phyloP scores from a whole-genome alignment of 2,113 vertebrate species.

The Columbina picui region DNA sequence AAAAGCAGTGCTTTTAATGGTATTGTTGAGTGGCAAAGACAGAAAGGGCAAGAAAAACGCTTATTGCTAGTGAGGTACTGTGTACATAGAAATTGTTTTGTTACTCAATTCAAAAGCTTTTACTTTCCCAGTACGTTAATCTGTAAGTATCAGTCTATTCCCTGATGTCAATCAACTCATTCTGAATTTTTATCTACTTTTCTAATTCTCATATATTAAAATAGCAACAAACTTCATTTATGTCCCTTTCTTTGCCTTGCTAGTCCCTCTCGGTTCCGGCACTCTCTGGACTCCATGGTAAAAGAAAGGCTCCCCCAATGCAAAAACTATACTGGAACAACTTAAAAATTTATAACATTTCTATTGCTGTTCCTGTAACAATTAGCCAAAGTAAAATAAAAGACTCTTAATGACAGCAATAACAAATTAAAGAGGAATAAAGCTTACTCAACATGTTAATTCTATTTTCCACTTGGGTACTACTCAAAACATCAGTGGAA shows the following conservation, averaged over 20 bases:
- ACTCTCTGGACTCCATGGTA: background rate
- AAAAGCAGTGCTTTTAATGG: background rate
- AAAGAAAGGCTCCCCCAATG: background rate
- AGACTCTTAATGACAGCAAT: constrained; percentile 30
- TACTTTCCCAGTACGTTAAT: background rate
- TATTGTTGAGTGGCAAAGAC: background rate
- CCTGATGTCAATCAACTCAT: background rate
- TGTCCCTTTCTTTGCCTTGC: background rate
- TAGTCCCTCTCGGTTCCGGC: background rate
- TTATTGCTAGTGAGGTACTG: background rate
- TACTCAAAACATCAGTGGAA: constrained; percentile 41
- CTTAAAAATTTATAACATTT: background rate
- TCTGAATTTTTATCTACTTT: background rate
- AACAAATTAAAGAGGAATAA: constrained; percentile 71
- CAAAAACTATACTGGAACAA: background rate
- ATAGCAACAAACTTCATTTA: background rate
- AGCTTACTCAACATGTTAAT: constrained; percentile 66
- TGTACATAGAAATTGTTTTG: background rate
- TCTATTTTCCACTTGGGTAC: constrained; percentile 71
- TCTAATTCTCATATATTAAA: background rate
- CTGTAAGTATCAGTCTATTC: background rate
- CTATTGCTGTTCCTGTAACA: background rate
- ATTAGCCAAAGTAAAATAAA: constrained; percentile 56
- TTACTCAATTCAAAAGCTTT: background rate
- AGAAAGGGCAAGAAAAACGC: background rate